Conservation (phyloP, 2,113 vertebrate species). For the Felis catus region DNA sequence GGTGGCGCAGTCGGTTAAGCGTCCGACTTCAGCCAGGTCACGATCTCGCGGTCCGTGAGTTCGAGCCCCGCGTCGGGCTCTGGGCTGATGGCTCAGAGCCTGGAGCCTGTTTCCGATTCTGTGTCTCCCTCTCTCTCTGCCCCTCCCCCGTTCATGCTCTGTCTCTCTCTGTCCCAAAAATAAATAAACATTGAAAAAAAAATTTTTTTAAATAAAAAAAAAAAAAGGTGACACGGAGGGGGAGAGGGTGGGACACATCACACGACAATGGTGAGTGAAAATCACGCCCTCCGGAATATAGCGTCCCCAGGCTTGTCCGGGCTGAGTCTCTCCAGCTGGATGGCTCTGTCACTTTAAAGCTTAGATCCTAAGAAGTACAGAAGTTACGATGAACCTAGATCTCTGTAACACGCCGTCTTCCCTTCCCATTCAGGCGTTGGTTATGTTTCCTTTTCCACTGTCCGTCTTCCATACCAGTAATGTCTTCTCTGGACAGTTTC, state of each 20-base stretch:
- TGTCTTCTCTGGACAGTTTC: neutral
- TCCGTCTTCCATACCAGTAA: neutral
- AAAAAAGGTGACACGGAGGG: neutral
- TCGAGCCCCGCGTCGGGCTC: too few relatives aligned
- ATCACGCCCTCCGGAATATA: too few relatives aligned
- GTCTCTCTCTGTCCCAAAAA: too few relatives aligned
- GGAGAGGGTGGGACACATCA: neutral
- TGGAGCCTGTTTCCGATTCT: too few relatives aligned
- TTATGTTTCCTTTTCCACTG: neutral
- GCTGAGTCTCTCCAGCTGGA: neutral
- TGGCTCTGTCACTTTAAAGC: neutral
- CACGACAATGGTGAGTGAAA: neutral
- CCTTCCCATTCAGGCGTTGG: neutral
- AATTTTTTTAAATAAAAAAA: too few relatives aligned
- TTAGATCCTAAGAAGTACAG: neutral
- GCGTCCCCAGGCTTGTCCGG: neutral
- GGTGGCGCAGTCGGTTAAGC: too few relatives aligned
- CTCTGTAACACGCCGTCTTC: neutral
- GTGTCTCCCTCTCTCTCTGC: too few relatives aligned
- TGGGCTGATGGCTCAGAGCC: too few relatives aligned
- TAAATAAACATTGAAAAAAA: too few relatives aligned
- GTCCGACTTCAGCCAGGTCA: too few relatives aligned
- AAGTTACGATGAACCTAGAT: neutral
- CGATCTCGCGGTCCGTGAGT: too few relatives aligned
- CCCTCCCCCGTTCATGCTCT: too few relatives aligned